These are phyloP conservation scores for Palythoa heliodiscus DNA, from an alignment of 92 coral and sea anemone species.

Conservation along the genomic window DNA sequence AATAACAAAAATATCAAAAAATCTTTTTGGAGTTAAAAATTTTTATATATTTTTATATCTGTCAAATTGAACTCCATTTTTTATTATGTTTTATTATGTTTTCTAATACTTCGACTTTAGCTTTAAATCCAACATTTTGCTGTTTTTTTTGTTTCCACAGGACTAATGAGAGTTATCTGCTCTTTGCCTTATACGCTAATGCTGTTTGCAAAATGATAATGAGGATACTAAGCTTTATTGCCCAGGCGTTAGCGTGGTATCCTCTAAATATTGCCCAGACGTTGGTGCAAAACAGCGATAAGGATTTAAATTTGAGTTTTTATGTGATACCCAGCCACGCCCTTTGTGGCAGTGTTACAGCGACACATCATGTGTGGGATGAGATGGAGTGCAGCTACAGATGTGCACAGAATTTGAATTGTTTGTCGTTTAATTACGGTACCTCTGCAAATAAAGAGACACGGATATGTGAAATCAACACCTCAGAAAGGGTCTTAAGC, in stretches of 20 bases:
- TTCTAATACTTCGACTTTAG: no score
- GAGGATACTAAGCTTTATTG: background rate
- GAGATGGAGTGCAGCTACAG: slow-evolving; percentile 12
- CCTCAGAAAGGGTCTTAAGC: slow-evolving; percentile 5
- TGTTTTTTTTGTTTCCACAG: background rate
- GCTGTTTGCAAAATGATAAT: background rate
- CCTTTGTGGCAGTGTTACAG: slow-evolving; percentile 20
- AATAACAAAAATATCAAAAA: no score
- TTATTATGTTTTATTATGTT: no score
- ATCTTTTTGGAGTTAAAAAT: no score
- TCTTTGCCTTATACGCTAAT: background rate
- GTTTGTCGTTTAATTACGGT: slow-evolving; percentile 36
- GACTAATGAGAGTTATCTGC: background rate
- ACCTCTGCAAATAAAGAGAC: background rate
- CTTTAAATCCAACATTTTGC: no score
- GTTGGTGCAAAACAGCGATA: background rate
- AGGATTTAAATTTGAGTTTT: background rate
- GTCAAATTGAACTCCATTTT: no score
- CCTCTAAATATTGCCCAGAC: background rate
- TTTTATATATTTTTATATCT: no score
- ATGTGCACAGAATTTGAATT: background rate
- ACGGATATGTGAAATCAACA: slow-evolving; percentile 12
- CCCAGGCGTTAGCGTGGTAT: slow-evolving; percentile 4
- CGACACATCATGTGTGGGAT: slow-evolving; percentile 20
- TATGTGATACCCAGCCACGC: slow-evolving; percentile 2